Percentiles rank a stretch among this genome's conserved stretches.
Conservation (phyloP, 2,113 vertebrate species). For the Strix aluco region DNA sequence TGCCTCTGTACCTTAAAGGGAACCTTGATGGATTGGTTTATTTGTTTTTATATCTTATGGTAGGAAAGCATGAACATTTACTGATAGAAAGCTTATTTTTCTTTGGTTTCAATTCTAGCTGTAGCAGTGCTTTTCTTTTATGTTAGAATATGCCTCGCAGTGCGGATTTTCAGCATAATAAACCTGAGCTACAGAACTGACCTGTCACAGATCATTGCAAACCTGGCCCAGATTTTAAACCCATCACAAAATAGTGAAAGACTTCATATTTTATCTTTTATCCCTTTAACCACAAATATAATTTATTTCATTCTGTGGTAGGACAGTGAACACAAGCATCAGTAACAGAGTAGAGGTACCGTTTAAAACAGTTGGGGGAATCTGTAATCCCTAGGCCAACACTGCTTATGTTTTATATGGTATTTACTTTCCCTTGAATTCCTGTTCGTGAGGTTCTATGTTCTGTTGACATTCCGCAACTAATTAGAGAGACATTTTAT, state of each 20-base stretch:
- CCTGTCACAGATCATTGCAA: slow-evolving; percentile 43
- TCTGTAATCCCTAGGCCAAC: neutral
- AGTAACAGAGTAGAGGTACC: neutral
- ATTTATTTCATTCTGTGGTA: neutral
- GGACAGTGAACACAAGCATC: neutral
- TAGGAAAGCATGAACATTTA: neutral
- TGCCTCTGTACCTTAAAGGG: neutral
- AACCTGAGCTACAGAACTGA: slow-evolving; percentile 35
- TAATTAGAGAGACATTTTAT: slow-evolving; percentile 11
- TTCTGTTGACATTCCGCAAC: neutral
- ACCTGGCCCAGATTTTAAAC: slow-evolving; percentile 33
- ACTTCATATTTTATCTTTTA: slow-evolving; percentile 40
- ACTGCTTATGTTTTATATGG: neutral
- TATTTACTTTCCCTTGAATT: neutral
- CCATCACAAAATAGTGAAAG: neutral
- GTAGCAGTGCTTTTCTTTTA: neutral
- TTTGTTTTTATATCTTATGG: neutral
- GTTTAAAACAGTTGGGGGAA: neutral
- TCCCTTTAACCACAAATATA: neutral
- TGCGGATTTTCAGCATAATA: slow-evolving; percentile 57
- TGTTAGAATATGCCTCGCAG: neutral
- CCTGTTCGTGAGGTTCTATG: neutral
- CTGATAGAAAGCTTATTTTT: neutral
- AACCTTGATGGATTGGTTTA: neutral
- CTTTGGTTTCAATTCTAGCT: neutral